Evolutionary conservation across 1,140 invertebrate species (phyloP).

Genomic region (Choristoneura fumiferana): DNA sequence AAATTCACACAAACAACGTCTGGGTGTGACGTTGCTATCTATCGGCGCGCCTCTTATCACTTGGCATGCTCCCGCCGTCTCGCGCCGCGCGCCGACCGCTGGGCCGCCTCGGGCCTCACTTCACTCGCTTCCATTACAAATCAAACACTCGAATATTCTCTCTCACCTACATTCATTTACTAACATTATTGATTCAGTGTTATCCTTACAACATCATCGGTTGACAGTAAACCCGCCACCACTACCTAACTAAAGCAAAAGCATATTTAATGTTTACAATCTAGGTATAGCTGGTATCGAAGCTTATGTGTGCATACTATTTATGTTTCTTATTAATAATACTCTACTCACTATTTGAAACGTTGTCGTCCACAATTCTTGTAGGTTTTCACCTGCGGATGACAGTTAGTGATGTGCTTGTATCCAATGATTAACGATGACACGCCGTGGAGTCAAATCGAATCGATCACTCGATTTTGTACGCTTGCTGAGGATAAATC

Average conservation of each 20-base stretch:
- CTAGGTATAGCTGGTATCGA: not conserved
- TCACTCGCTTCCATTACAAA: conserved; percentile 10
- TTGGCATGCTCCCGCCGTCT: conserved; percentile 75
- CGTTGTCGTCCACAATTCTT: conserved; percentile 67
- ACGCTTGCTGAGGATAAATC: conserved; percentile 45
- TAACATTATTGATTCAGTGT: conserved; percentile 19
- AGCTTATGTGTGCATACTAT: conserved; percentile 20
- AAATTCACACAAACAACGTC: conserved; percentile 78
- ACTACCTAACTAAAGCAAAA: not conserved
- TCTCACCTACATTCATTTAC: conserved; percentile 17
- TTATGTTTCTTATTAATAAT: conserved; percentile 21
- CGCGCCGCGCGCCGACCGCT: conserved; percentile 41
- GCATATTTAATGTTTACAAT: not conserved
- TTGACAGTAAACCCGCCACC: not conserved
- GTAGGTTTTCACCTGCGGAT: conserved; percentile 61
- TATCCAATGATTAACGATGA: conserved; percentile 51
- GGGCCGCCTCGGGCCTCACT: conserved; percentile 55
- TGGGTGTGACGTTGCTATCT: conserved; percentile 77
- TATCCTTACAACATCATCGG: conserved; percentile 4
- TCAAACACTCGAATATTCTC: conserved; percentile 13
- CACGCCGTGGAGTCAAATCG: conserved; percentile 55
- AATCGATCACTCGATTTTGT: conserved; percentile 61
- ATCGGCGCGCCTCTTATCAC: conserved; percentile 76
- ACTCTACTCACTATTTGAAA: conserved; percentile 75
- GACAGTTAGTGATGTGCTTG: conserved; percentile 55